Conservation (phyloP, 2,888 invertebrate genomes). For the Zhuqinia jingwanae region DNA sequence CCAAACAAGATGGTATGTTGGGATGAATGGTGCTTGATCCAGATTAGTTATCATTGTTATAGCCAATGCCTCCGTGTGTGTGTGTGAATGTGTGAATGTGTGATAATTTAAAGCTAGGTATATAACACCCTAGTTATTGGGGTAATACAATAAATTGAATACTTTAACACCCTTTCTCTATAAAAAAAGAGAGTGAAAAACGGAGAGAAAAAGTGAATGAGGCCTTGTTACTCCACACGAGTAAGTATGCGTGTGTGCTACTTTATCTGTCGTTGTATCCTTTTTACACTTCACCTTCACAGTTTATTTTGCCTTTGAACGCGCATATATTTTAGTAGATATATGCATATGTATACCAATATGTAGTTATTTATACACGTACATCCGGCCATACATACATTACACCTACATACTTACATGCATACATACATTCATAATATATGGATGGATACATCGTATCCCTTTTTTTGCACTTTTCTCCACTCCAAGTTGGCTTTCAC, state of each 20-base stretch:
- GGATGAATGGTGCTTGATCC: conserved; percentile 69
- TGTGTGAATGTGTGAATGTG: too few relatives aligned
- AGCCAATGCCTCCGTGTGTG: too few relatives aligned
- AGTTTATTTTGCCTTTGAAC: not conserved
- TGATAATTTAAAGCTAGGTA: conserved; percentile 44
- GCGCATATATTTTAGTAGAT: not conserved
- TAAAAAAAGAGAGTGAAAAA: too few relatives aligned
- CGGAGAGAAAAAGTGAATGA: too few relatives aligned
- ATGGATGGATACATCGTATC: not conserved
- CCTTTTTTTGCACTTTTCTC: conserved; percentile 4
- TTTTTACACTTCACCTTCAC: conserved; percentile 23
- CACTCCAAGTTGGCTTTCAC: conserved; percentile 44
- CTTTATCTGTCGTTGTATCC: not conserved
- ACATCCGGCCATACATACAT: not conserved
- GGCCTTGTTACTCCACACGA: not conserved
- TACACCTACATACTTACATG: not conserved
- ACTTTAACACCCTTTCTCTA: conserved; percentile 40
- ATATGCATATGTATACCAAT: too few relatives aligned
- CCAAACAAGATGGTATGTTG: conserved; percentile 4
- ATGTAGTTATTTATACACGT: too few relatives aligned
- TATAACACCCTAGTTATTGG: conserved; percentile 7
- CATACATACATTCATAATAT: not conserved
- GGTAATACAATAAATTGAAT: conserved; percentile 60
- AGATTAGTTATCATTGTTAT: conserved; percentile 61
- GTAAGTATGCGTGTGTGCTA: too few relatives aligned